Base-by-base conservation (phyloP, 2,113 vertebrate genomes). In the Notiomystis cincta region DNA sequence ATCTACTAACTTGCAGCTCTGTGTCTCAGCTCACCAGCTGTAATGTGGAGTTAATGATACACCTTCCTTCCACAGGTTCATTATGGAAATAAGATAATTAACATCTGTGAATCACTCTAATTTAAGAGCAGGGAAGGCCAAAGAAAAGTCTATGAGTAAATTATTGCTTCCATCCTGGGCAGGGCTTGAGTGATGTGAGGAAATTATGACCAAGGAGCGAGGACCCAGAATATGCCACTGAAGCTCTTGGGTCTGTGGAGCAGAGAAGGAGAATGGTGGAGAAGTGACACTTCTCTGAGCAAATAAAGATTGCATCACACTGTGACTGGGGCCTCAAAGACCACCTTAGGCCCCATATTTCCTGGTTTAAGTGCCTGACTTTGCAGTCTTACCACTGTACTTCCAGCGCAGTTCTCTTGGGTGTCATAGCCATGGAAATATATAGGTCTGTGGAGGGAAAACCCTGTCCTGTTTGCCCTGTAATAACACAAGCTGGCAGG, bases 31-130 rank as follows among this genome's bases (percentile, higher is more conserved):
- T 95, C 87, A 84, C 81, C 69, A 84, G 77, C 65, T 93, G 48
- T 82, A 89, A 94, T 65, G 65, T 0, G 0, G 48, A 58, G 57
- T 95, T 95, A 96, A 95, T 93, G 87, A 89, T 71, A 95, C 47
- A 90, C 56, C 48, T 40, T 94, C 66, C 45, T 96, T 93, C 72
- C 53, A 84, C 6, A 10, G 81, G 61, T 89, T 95, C 73, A 84
- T 95, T 95, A 94, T 96, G 83, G 91, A 96, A 96, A 95, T 94
- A 91, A 93, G 89, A 72, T 93, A 93, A 96, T 96, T 93, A 95
- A 79, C 84, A 85, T 42, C 91, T 89, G 93, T 67, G 80, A 87
- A 91, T 91, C 71, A 37, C 44, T 73, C 51, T 87, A 71, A 89
- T 77, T 90, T 90, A 97, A 92, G 85, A 94, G 77, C 51, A 60